phyloP scores from a whole-genome alignment of 2,888 invertebrate genomes.

The Tanypteryx hageni region DNA sequence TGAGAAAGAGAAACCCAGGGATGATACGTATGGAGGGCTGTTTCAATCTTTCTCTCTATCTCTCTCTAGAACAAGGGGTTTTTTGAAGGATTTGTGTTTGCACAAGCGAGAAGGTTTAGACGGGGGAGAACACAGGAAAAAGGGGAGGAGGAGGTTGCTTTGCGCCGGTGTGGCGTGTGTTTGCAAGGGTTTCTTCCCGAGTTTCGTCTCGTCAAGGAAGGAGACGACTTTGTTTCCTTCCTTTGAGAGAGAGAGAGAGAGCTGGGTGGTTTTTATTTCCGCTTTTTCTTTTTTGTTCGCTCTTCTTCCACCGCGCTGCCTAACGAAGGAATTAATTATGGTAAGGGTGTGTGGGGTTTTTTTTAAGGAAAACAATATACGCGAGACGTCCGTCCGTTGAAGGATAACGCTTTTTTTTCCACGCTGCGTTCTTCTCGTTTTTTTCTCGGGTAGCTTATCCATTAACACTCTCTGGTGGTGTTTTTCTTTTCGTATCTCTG shows the following conservation, averaged over 20 bases:
- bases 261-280: not conserved
- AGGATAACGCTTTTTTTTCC: too few species aligned
- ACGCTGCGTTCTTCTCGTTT: too few species aligned
- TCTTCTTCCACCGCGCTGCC: not conserved
- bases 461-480: too few species aligned
- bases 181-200: not conserved
- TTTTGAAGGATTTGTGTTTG: not conserved
- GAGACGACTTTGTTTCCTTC: not conserved
- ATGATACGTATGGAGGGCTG: not conserved
- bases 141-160: not conserved
- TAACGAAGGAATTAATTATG: conserved; percentile 26
- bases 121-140: not conserved
- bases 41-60: not conserved
- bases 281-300: too few species aligned
- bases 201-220: not conserved
- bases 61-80: not conserved
- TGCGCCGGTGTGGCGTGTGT: not conserved
- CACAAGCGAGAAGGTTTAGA: not conserved
- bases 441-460: too few species aligned
- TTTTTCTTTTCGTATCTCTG: too few species aligned
- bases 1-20: not conserved
- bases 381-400: too few species aligned
- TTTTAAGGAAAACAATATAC: not conserved
- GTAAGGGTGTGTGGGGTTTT: not conserved
- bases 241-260: not conserved